Percentiles rank a stretch among this genome's conserved stretches.
These are phyloP conservation scores for Callosobruchus maculatus DNA, from an alignment of 2,888 invertebrate species.

Conservation along the genomic window DNA sequence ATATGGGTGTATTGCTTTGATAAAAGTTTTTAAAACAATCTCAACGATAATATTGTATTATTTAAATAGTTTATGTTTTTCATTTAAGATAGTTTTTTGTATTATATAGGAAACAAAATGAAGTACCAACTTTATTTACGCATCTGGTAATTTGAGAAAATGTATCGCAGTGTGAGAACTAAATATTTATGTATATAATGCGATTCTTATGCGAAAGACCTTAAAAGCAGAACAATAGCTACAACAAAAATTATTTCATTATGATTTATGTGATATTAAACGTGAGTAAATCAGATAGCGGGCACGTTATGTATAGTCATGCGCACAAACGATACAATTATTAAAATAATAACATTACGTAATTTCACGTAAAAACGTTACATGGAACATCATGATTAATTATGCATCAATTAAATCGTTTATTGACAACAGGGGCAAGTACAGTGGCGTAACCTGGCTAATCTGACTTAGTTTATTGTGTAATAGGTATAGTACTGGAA, in stretches of 20 bases:
- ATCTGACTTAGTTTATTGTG: background rate
- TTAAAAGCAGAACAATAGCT: background rate
- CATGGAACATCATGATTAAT: background rate
- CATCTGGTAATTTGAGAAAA: too few species aligned
- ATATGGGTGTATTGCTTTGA: too few species aligned
- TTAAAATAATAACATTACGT: background rate
- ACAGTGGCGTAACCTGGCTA: background rate
- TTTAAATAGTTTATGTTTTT: too few species aligned
- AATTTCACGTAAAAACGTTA: background rate
- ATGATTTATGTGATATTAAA: background rate
- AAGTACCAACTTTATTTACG: too few species aligned
- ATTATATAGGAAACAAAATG: too few species aligned
- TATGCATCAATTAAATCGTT: background rate
- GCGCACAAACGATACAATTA: background rate
- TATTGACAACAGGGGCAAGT: background rate
- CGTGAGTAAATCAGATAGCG: background rate
- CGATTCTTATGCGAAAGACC: background rate
- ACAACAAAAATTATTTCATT: background rate
- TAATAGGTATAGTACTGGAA: too few species aligned
- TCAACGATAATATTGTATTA: too few species aligned
- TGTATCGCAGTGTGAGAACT: too few species aligned
- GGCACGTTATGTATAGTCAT: background rate
- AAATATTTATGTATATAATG: background rate
- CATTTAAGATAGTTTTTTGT: too few species aligned
- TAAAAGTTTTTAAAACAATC: too few species aligned